phyloP scores from a whole-genome alignment of 2,888 invertebrate genomes.

The Nemurella pictetii region DNA sequence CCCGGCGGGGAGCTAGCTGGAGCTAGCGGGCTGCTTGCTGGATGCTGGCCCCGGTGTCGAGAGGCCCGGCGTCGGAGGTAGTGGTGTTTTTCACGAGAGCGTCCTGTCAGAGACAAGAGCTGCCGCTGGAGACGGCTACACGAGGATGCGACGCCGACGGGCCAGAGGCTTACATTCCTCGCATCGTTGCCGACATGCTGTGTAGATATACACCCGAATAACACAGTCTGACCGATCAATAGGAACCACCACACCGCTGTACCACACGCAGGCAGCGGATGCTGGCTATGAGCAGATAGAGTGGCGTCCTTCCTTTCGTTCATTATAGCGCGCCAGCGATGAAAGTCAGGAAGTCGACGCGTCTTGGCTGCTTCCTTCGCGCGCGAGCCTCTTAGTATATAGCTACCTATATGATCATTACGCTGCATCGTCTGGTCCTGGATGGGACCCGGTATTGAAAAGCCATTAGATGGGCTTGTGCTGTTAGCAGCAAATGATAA shows the following conservation, averaged over 20 bases:
- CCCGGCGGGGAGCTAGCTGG: no score
- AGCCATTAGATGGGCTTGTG: neutral
- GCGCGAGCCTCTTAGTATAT: no score
- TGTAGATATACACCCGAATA: constrained; percentile 8
- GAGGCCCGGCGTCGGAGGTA: neutral
- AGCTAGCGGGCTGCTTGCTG: neutral
- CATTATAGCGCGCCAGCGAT: neutral
- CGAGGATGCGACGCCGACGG: neutral
- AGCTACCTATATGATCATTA: no score
- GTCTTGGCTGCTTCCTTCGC: neutral
- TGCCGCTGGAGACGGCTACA: neutral
- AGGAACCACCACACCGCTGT: constrained; percentile 8
- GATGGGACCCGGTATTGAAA: neutral
- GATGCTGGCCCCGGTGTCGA: neutral
- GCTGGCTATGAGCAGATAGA: neutral
- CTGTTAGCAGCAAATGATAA: neutral
- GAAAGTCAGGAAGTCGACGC: neutral
- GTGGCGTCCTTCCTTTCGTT: neutral
- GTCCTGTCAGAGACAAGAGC: neutral
- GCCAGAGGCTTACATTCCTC: neutral
- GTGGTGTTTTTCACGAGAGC: constrained; percentile 4
- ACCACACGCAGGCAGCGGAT: neutral
- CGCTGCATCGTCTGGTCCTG: neutral
- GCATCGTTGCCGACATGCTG: constrained; percentile 4
- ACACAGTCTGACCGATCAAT: constrained; percentile 20